phyloP scores from a whole-genome alignment of 2,888 invertebrate species.

The Plemyria rubiginata region DNA sequence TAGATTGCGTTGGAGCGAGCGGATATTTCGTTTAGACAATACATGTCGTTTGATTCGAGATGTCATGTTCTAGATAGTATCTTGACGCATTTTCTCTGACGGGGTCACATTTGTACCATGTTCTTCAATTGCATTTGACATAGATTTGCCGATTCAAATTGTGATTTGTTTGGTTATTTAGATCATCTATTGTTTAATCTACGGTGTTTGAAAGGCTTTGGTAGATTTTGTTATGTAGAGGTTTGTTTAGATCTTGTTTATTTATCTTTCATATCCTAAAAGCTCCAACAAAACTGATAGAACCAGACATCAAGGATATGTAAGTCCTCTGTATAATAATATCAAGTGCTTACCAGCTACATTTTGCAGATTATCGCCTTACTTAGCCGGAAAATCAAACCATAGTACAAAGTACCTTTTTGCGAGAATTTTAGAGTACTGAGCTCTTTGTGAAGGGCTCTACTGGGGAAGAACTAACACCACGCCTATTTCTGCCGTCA shows the following conservation, averaged over 20 bases:
- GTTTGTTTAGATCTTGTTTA: background rate
- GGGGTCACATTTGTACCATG: slow-evolving; percentile 76
- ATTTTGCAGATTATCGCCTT: too few species aligned
- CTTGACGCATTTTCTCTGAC: slow-evolving; percentile 78
- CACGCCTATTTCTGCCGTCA: too few species aligned
- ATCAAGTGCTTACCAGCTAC: too few species aligned
- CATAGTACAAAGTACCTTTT: too few species aligned
- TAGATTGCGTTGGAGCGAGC: slow-evolving; percentile 45
- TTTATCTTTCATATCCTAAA: background rate
- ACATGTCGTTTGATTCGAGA: slow-evolving; percentile 80
- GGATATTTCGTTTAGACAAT: slow-evolving; percentile 67
- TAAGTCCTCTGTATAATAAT: too few species aligned
- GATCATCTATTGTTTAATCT: slow-evolving; percentile 64
- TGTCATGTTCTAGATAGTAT: slow-evolving; percentile 79
- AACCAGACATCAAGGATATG: too few species aligned
- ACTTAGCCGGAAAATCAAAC: too few species aligned
- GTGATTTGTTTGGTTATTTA: slow-evolving; percentile 60
- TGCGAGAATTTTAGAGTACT: too few species aligned
- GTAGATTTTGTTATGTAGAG: slow-evolving; percentile 44
- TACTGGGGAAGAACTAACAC: too few species aligned
- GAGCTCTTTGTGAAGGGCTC: too few species aligned
- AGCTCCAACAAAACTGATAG: too few species aligned
- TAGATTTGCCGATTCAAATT: slow-evolving; percentile 54
- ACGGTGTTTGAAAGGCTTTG: slow-evolving; percentile 53
- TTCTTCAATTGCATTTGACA: slow-evolving; percentile 80